Evolutionary conservation across 2,797 vertebrate species (phyloP).

Genomic region (Pitangus sulphuratus): DNA sequence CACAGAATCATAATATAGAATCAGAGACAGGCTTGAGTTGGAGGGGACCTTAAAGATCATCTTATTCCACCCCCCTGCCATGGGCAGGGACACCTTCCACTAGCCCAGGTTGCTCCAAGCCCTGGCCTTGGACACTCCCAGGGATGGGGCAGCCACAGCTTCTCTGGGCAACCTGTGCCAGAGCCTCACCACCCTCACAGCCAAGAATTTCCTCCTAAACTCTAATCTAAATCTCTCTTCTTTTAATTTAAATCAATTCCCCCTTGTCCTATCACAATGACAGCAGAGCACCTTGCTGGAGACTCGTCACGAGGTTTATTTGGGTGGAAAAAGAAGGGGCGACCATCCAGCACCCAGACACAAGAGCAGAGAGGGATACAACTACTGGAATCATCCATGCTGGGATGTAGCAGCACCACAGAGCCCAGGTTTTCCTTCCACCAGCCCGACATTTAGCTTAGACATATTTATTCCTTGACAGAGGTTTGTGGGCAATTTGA

Average conservation of each 20-base stretch:
- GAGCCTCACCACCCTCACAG: rapidly evolving
- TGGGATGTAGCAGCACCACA: background rate
- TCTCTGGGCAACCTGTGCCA: background rate
- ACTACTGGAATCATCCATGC: background rate
- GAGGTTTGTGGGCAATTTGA: slow-evolving; percentile 22
- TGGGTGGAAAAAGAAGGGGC: rapidly evolving
- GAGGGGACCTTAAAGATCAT: background rate
- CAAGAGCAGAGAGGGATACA: background rate
- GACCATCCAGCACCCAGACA: background rate
- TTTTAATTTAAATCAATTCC: background rate
- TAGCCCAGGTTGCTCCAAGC: background rate
- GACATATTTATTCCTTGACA: background rate
- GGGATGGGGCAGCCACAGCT: background rate
- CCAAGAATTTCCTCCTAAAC: background rate
- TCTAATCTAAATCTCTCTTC: background rate
- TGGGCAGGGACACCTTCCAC: background rate
- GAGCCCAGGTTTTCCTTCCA: background rate
- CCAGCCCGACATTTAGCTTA: background rate
- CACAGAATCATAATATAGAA: background rate
- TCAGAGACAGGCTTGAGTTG: background rate
- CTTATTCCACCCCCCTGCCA: background rate
- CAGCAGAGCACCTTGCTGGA: background rate
- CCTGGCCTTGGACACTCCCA: background rate
- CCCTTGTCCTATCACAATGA: background rate
- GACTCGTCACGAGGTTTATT: background rate